These are phyloP conservation scores for Portevinia maculata DNA, from an alignment of 2,888 invertebrate species.

Conservation along the genomic window DNA sequence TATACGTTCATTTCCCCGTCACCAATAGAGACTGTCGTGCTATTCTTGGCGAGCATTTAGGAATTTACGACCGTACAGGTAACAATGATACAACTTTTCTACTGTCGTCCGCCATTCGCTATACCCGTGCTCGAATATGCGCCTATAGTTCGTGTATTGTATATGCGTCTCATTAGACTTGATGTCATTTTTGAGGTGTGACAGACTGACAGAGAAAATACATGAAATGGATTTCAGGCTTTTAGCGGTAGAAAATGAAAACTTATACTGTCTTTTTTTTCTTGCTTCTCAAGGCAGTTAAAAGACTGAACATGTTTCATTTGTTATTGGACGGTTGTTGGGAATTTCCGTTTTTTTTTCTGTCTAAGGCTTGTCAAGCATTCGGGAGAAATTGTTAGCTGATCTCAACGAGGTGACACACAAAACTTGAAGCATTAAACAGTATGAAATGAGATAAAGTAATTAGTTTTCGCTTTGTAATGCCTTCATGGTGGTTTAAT, in stretches of 20 bases:
- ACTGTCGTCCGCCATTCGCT: constrained; percentile 7
- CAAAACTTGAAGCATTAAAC: constrained; percentile 32
- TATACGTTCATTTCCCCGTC: neutral
- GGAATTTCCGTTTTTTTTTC: constrained; percentile 24
- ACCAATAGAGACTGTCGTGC: neutral
- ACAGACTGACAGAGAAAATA: constrained; percentile 33
- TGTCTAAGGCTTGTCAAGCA: constrained; percentile 60
- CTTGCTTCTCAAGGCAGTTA: constrained; percentile 27
- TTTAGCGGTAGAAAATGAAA: constrained; percentile 61
- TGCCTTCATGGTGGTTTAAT: constrained; percentile 12
- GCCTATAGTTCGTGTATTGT: constrained; percentile 6
- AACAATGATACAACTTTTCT: constrained; percentile 34
- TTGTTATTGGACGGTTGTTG: constrained; percentile 13
- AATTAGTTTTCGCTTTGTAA: constrained; percentile 16
- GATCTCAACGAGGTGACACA: constrained; percentile 66
- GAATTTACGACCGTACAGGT: constrained; percentile 34
- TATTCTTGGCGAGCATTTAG: constrained; percentile 47
- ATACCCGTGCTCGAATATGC: constrained; percentile 1
- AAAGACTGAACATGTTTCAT: constrained; percentile 18
- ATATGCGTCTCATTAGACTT: constrained; percentile 24
- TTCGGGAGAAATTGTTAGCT: constrained; percentile 72
- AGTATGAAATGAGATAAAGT: constrained; percentile 21
- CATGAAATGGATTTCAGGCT: constrained; percentile 60
- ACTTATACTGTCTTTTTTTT: constrained; percentile 31
- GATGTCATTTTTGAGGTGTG: constrained; percentile 54